Base-by-base conservation (phyloP, 2,113 vertebrate genomes). In the Aphyosemion australe region DNA sequence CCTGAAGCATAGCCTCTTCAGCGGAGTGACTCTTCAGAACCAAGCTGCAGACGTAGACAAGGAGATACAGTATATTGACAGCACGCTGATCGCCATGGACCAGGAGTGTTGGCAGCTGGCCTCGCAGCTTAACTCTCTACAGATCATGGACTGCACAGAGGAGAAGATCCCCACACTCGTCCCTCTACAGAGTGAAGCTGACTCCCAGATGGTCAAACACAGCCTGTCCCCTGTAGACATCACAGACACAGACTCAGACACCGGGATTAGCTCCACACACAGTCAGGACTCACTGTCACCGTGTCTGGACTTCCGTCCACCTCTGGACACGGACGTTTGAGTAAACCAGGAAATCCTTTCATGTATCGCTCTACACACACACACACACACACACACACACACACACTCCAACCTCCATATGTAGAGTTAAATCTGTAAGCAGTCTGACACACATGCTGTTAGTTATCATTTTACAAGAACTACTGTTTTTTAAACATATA, bases 181-280 rank as follows among this genome's bases (percentile, higher is more conserved):
- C 2, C 31, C 77, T 12, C 63, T 82, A 20, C 92, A 92, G 63
- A 87, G 71, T 10, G 78, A 84, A 57, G 83, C 72, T 20, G 69
- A 72, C 42, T 67, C 78, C 4, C 85, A 82, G 43, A 46, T 72
- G n/a, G 82, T 52, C 65, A 87, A 94, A 82, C 91, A 88, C 8
- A 90, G 79, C 72, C 79, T 91, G 69, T 93, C 89, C 8, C 92
- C 84, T 61, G 50, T 82, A 26, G 94, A 97, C 32, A 73, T 92
- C 37, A 96, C 95, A 0, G 97, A 99, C 80, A 99, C 97, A 10
- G 97, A 99, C 89, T 99, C 97, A 7, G 97, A 99, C 90, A 99
- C 97, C 1, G 97, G 97, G 18, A 99, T 99, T 73, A 99, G 97
- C 70, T 99, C 97, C 49, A 97, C 95, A 14, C 95, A 98, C 85